Evolutionary conservation across 2,113 vertebrate genomes (phyloP).

Genomic region (Forbesichthys papilliferus): DNA sequence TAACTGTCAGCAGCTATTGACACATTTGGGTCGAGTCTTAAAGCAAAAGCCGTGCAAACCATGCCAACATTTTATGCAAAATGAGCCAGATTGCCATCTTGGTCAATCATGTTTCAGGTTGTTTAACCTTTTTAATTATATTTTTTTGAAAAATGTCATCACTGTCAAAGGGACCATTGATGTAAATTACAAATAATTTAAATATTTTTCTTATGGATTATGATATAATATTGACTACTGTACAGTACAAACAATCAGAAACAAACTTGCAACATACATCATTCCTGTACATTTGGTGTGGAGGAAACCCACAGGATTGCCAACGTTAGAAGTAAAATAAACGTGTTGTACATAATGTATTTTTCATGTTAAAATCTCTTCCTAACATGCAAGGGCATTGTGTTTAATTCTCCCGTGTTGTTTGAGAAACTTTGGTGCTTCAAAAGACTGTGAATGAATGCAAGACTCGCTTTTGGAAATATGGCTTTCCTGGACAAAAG

Average conservation of each 20-base stretch:
- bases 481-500: slow-evolving; percentile 40
- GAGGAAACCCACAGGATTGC: slow-evolving; percentile 15
- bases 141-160: slow-evolving; percentile 52
- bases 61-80: slow-evolving; percentile 66
- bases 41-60: slow-evolving; percentile 38
- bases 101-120: slow-evolving; percentile 49
- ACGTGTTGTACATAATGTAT: slow-evolving; percentile 68
- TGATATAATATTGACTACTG: slow-evolving; percentile 31
- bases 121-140: background rate
- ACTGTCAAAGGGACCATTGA: slow-evolving; percentile 54
- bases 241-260: slow-evolving; percentile 33
- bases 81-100: slow-evolving; percentile 33
- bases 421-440: slow-evolving; percentile 32
- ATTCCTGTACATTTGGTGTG: slow-evolving; percentile 33
- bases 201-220: slow-evolving; percentile 58
- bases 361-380: slow-evolving; percentile 61
- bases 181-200: slow-evolving; percentile 50
- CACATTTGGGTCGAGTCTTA: slow-evolving; percentile 19
- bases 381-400: slow-evolving; percentile 54
- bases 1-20: slow-evolving; percentile 60
- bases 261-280: slow-evolving; percentile 33
- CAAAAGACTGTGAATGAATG: slow-evolving; percentile 38
- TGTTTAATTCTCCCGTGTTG: slow-evolving; percentile 43
- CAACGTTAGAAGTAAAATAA: slow-evolving; percentile 11
- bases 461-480: slow-evolving; percentile 20